Evolutionary conservation across 2,797 vertebrate species (phyloP).

Genomic region (Characodon lateralis): DNA sequence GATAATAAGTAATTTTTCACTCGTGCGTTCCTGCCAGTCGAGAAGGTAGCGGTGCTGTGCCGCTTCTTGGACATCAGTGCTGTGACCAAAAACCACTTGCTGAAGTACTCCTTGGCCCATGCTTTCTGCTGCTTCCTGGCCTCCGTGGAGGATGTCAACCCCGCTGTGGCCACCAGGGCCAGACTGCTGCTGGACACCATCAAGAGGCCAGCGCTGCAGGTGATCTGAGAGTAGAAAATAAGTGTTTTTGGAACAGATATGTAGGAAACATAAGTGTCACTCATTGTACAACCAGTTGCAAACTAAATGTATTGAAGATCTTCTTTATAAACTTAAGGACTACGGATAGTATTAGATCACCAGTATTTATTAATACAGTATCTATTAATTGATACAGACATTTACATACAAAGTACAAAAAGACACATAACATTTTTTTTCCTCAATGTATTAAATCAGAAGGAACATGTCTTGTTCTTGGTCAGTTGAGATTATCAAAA

Average conservation of each 20-base stretch:
- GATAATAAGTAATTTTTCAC: slow-evolving; percentile 8
- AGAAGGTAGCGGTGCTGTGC: slow-evolving; percentile 96
- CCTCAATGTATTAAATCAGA: too few relatives aligned
- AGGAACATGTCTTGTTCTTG: too few relatives aligned
- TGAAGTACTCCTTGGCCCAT: slow-evolving; percentile 96
- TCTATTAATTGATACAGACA: too few relatives aligned
- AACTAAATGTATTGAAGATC: background rate
- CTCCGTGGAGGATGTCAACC: slow-evolving; percentile 97
- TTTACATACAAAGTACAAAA: too few relatives aligned
- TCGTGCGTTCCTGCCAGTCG: slow-evolving; percentile 79
- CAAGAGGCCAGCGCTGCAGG: slow-evolving; percentile 95
- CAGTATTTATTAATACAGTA: background rate
- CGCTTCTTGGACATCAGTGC: slow-evolving; percentile 97
- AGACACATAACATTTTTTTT: too few relatives aligned
- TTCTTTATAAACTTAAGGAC: background rate
- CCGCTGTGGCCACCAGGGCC: slow-evolving; percentile 95
- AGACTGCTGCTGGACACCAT: slow-evolving; percentile 95
- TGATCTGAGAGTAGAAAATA: slow-evolving; percentile 41
- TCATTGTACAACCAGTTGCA: background rate
- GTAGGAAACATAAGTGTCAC: background rate
- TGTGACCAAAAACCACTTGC: slow-evolving; percentile 95
- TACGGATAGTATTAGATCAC: background rate
- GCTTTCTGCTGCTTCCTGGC: slow-evolving; percentile 98
- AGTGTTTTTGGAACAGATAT: background rate
- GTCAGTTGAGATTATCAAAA: too few relatives aligned